Evolutionary conservation across 2,113 vertebrate species (phyloP).

Genomic region (Thomomys bottae): DNA sequence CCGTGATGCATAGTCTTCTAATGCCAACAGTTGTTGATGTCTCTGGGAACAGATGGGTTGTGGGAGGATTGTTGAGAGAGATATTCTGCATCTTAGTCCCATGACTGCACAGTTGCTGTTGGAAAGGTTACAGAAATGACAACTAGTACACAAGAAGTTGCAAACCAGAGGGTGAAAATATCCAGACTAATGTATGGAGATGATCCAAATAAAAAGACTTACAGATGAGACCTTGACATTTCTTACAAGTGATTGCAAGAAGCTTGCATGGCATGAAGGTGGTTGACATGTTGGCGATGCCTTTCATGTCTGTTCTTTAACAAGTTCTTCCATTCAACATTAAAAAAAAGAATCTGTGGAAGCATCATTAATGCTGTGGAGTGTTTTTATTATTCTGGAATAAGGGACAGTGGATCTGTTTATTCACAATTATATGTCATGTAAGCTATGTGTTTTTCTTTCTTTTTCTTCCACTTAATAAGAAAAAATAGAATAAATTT

Average conservation of each 20-base stretch:
- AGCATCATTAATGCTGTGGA: not conserved
- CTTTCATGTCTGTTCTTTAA: constrained; percentile 56
- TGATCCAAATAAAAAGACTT: constrained; percentile 65
- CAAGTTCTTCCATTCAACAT: constrained; percentile 51
- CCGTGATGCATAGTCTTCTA: constrained; percentile 39
- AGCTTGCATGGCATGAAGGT: constrained; percentile 41
- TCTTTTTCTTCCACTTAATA: not conserved
- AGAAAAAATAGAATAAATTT: not conserved
- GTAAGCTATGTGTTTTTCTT: not conserved
- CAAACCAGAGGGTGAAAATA: constrained; percentile 74
- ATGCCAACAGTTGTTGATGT: constrained; percentile 64
- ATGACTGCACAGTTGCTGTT: constrained; percentile 77
- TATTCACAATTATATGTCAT: not conserved
- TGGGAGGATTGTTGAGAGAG: constrained; percentile 74
- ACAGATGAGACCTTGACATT: constrained; percentile 67
- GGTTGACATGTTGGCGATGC: constrained; percentile 63
- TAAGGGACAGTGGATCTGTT: constrained; percentile 22
- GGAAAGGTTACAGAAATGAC: constrained; percentile 80
- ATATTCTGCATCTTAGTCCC: constrained; percentile 67
- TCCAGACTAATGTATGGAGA: constrained; percentile 75
- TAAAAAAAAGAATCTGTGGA: constrained; percentile 21
- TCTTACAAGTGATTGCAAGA: constrained; percentile 44
- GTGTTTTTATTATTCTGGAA: not conserved
- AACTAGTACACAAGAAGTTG: constrained; percentile 73
- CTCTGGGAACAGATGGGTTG: constrained; percentile 74